A percentile compares a stretch with the other conserved stretches of the same genome.
Evolutionary conservation across 2,113 vertebrate species (phyloP).

Genomic region (Tychaedon coryphoeus): DNA sequence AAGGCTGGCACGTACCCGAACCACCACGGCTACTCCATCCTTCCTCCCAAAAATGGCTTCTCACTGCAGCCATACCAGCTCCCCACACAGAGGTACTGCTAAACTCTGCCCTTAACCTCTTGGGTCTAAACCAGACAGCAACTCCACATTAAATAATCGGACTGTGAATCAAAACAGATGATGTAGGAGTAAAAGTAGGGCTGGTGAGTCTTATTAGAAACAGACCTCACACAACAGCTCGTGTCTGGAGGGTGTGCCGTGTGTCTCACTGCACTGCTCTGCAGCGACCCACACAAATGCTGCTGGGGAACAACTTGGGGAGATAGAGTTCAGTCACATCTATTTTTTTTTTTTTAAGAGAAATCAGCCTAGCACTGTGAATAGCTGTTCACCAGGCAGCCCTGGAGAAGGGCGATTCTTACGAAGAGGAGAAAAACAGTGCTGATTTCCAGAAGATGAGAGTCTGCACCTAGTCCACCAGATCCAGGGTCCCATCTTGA

Average conservation of each 20-base stretch:
- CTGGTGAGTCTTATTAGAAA: conserved; percentile 30
- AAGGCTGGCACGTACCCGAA: background rate
- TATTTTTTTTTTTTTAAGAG: background rate
- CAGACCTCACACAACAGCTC: background rate
- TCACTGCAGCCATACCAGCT: background rate
- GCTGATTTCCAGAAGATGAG: background rate
- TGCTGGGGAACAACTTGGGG: background rate
- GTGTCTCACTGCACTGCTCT: background rate
- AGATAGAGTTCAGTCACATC: background rate
- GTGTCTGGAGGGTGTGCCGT: background rate
- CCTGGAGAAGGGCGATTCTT: background rate
- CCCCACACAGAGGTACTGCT: background rate
- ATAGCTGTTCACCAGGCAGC: background rate
- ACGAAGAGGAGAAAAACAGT: background rate
- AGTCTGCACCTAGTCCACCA: background rate
- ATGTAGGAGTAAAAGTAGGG: conserved; percentile 21
- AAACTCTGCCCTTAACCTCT: background rate
- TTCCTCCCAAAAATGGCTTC: background rate
- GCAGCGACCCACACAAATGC: background rate
- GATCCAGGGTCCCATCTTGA: background rate
- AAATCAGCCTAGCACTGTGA: background rate
- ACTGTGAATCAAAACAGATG: conserved; percentile 33
- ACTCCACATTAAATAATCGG: background rate
- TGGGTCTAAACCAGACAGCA: background rate
- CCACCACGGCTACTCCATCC: background rate